Percentiles rank a stretch among this genome's conserved stretches.
Evolutionary conservation across 2,113 vertebrate genomes (phyloP).

Genomic region (Zeus faber): DNA sequence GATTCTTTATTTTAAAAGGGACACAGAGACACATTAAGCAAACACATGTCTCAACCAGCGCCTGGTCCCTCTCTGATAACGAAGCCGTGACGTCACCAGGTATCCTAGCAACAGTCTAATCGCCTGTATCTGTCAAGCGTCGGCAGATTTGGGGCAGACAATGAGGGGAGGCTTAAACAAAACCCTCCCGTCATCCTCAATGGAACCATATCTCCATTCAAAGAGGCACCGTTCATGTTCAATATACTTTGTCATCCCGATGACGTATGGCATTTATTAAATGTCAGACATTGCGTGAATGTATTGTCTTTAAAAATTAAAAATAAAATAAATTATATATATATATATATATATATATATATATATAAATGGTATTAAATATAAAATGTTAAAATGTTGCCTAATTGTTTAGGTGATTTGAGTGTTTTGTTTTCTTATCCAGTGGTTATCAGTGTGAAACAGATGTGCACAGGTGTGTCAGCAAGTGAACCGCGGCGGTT

Average conservation of each 20-base stretch:
- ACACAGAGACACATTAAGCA: constrained; percentile 17
- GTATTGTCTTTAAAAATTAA: too few relatives aligned
- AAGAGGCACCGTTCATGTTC: too few relatives aligned
- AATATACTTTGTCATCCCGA: too few relatives aligned
- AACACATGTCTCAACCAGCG: constrained; percentile 38
- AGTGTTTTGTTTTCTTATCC: background rate
- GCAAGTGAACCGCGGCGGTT: background rate
- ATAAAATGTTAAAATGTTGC: background rate
- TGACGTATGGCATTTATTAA: too few relatives aligned
- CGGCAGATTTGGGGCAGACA: background rate
- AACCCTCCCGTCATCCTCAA: background rate
- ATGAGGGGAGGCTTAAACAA: background rate
- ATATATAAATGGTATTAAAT: background rate
- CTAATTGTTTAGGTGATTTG: background rate
- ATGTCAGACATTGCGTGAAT: too few relatives aligned
- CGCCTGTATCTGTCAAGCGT: constrained; percentile 36
- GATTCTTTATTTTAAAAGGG: background rate
- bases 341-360: background rate
- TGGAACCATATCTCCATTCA: too few relatives aligned
- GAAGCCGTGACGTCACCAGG: constrained; percentile 67
- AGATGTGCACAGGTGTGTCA: background rate
- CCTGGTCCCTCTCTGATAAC: constrained; percentile 24
- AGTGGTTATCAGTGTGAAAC: background rate
- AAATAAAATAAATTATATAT: too few relatives aligned
- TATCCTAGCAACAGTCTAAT: constrained; percentile 74